Evolutionary conservation across 2,113 vertebrate genomes (phyloP), one percentile per base, ranked within the genome.

Genomic region (Clarias gariepinus): DNA sequence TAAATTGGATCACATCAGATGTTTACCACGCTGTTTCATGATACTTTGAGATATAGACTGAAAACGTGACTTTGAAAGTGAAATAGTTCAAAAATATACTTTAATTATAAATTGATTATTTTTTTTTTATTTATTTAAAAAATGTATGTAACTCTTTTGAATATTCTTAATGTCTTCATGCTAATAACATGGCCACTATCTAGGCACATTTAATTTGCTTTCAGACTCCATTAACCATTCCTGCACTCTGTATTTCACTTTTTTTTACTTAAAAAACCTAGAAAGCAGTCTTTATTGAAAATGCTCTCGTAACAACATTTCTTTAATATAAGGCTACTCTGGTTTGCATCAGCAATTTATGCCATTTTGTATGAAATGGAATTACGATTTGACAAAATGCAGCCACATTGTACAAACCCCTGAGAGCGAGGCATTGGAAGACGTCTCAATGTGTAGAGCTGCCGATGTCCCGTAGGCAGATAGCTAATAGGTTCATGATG

Each of bases 401-500:
- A 86, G 85, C 79, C 68, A 16, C 68, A 19, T 74, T 63, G 64
- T 74, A 73, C 66, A 41, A 60, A 61, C 74, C 61, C 87, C 52
- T 13, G 52, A 55, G 55, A 88, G 76, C 55, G 55, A 73, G 61
- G 80, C 41, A 58, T 47, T 82, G 68, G 28, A 63, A 82, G 85
- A 87, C 58, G 36, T 80, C 84, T 80, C 7, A 9, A 89, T 81
- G 36, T 82, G 78, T 66, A 85, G 69, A 58, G 85, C 87, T 80
- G 89, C 55, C 52, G 79, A 87, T 82, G 87, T 91, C 90, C 87
- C 82, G 57, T 87, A 84, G 90, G 87, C 90, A 87, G 33, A 87
- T 88, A 85, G 73, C 85, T 91, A 92, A 92, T 92, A 87, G 91
- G 89, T 93, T 90, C 89, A 88, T 87, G 91, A 92, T 92, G 93